Conservation (phyloP, 2,113 vertebrate species). For the Conger conger region DNA sequence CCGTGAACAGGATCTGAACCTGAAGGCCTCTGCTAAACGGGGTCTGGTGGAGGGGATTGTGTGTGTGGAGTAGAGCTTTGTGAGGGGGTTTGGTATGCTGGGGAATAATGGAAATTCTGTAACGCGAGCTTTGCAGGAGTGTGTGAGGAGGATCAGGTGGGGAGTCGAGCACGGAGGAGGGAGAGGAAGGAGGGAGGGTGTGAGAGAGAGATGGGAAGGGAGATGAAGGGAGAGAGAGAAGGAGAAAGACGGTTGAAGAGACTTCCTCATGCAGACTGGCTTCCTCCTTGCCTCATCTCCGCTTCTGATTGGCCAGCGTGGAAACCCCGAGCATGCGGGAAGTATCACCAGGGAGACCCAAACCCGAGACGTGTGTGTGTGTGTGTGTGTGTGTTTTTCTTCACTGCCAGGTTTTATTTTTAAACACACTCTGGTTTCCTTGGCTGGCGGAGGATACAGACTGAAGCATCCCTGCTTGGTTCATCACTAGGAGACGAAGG, state of each 20-base stretch:
- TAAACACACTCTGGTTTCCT: background rate
- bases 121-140: background rate
- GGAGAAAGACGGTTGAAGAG: background rate
- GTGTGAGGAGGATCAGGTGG: background rate
- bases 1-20: background rate
- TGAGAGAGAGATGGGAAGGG: background rate
- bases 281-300: background rate
- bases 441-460: background rate
- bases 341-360: constrained; percentile 18
- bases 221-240: background rate
- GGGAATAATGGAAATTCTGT: background rate
- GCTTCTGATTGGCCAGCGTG: background rate
- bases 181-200: background rate
- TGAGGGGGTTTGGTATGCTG: background rate
- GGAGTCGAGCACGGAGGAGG: background rate
- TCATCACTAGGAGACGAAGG: background rate
- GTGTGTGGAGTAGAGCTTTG: background rate
- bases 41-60: background rate
- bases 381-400: constrained; percentile 10
- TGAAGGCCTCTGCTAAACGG: background rate
- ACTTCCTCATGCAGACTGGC: constrained; percentile 4
- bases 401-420: constrained; percentile 18
- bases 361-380: background rate
- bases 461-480: constrained; percentile 2
- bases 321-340: constrained; percentile 19